Percentiles rank a stretch among this genome's conserved stretches.
phyloP scores from a whole-genome alignment of 2,888 invertebrate species.

The Apodemia hepburni region DNA sequence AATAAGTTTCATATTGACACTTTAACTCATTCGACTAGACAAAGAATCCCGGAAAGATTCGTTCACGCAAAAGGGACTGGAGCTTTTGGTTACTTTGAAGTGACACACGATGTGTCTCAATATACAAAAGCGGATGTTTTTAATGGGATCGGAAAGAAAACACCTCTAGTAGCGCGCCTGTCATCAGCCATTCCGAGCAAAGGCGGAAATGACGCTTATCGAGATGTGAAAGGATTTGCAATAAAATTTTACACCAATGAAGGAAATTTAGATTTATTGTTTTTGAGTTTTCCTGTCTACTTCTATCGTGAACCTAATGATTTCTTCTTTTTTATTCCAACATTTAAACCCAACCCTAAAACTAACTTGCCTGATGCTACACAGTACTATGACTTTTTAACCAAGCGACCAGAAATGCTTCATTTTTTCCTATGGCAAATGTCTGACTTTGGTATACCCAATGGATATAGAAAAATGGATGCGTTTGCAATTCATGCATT shows the following conservation, averaged over 20 bases:
- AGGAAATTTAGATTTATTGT: constrained; percentile 93
- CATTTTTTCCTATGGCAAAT: constrained; percentile 89
- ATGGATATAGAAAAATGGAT: constrained; percentile 94
- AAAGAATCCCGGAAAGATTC: constrained; percentile 94
- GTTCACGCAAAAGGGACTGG: constrained; percentile 96
- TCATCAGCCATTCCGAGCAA: constrained; percentile 90
- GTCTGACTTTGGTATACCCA: constrained; percentile 91
- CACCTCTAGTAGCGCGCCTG: constrained; percentile 86
- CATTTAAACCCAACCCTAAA: constrained; percentile 94
- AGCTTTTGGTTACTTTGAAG: constrained; percentile 90
- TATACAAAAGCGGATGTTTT: constrained; percentile 89
- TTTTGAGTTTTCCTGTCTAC: constrained; percentile 92
- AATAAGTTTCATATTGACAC: constrained; percentile 38
- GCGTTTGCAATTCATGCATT: constrained; percentile 95
- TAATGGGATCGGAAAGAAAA: constrained; percentile 85
- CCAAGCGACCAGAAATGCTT: constrained; percentile 87
- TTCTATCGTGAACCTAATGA: constrained; percentile 90
- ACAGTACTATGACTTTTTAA: constrained; percentile 94
- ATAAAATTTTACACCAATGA: constrained; percentile 95
- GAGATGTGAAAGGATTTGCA: constrained; percentile 93
- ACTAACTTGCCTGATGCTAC: constrained; percentile 90
- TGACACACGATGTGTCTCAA: constrained; percentile 88
- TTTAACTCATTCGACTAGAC: constrained; percentile 86
- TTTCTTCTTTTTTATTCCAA: constrained; percentile 92
- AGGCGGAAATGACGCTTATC: constrained; percentile 90